Conservation (phyloP, 2,113 vertebrate genomes). For the Craseonycteris thonglongyai region DNA sequence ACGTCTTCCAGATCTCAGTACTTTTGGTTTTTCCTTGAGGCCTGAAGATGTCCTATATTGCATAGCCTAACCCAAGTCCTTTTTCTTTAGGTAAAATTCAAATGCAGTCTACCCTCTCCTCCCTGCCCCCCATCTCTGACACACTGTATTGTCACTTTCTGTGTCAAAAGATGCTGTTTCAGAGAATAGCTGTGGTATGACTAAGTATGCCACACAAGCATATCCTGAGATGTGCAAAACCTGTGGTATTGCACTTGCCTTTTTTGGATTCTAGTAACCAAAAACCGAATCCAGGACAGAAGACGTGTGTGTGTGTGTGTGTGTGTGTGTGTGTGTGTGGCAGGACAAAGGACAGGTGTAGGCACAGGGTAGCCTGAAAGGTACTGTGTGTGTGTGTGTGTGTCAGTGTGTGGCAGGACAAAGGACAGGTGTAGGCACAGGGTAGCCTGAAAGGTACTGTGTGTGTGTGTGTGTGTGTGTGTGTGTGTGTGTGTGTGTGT, state of each 20-base stretch:
- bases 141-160: slow-evolving; percentile 24
- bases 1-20: background rate
- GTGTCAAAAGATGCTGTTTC: slow-evolving; percentile 35
- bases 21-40: background rate
- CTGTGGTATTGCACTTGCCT: slow-evolving; percentile 51
- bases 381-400: background rate
- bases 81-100: slow-evolving; percentile 47
- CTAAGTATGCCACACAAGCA: background rate
- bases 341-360: background rate
- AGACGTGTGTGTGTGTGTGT: background rate
- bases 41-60: slow-evolving; percentile 17
- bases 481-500: background rate
- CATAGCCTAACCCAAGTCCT: slow-evolving; percentile 20
- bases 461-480: background rate
- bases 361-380: background rate
- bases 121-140: background rate
- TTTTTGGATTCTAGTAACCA: slow-evolving; percentile 51
- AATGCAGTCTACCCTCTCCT: slow-evolving; percentile 19
- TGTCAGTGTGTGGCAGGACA: background rate
- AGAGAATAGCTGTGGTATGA: slow-evolving; percentile 32
- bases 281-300: slow-evolving; percentile 5
- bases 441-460: too few species aligned
- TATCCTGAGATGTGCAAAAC: slow-evolving; percentile 45
- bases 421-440: background rate
- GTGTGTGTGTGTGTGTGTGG: background rate